A percentile compares a stretch with the other conserved stretches of the same genome.
These are phyloP conservation scores for Harpagifer antarcticus DNA, from an alignment of 2,797 vertebrate species.

Conservation along the genomic window DNA sequence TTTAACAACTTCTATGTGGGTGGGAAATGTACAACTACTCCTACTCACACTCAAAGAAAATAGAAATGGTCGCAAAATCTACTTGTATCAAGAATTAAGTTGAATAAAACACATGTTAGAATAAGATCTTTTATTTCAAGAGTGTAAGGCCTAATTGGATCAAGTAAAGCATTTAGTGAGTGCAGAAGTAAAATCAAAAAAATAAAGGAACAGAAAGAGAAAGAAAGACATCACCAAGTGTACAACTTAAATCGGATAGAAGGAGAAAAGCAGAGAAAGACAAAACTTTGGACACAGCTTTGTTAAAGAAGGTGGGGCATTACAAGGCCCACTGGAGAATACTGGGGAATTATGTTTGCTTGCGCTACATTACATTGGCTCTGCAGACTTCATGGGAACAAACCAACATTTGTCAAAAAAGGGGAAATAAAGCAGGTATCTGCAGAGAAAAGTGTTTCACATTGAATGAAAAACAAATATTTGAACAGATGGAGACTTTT, in stretches of 20 bases:
- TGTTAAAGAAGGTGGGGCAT: slow-evolving; percentile 66
- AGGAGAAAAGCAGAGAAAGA: slow-evolving; percentile 8
- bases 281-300: slow-evolving; percentile 51
- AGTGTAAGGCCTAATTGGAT: not conserved
- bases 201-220: not conserved
- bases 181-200: not conserved
- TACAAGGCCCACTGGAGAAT: slow-evolving; percentile 72
- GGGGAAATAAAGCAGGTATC: slow-evolving; percentile 61
- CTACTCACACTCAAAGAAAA: not conserved
- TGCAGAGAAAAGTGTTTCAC: slow-evolving; percentile 72
- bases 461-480: slow-evolving; percentile 83
- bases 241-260: slow-evolving; percentile 1
- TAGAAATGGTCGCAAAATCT: not conserved
- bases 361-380: slow-evolving; percentile 64
- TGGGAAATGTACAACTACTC: slow-evolving; percentile 4
- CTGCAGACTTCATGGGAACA: slow-evolving; percentile 70
- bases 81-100: not conserved
- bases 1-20: slow-evolving; percentile 2
- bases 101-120: not conserved
- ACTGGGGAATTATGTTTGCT: slow-evolving; percentile 78
- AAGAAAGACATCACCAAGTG: too few species aligned
- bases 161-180: not conserved
- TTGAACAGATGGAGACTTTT: slow-evolving; percentile 83
- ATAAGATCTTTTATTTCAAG: not conserved
- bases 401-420: slow-evolving; percentile 50